Evolutionary conservation across 2,797 vertebrate species (phyloP), one percentile per base, ranked within the genome.

Genomic region (Hafferia zeledoni): DNA sequence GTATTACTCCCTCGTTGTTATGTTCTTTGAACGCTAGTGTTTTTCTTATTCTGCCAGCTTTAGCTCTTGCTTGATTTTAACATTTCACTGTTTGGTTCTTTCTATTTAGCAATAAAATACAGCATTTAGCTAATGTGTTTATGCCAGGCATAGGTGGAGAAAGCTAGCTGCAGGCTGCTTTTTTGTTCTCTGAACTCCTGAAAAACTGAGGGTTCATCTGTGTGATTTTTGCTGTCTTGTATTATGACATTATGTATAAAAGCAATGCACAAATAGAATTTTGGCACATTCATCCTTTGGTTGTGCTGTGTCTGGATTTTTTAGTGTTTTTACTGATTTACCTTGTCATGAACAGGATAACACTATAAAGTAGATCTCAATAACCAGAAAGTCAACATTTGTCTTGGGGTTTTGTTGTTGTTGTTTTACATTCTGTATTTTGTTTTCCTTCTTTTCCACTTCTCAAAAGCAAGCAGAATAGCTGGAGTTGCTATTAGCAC

Each of bases 1-100:
- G 37, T n/a, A 52, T 46, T 81, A 46, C 24, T 83, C 41, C 9
- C 19, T 85, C 33, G 22, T 31, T 83, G 22, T 37, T 87, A 25
- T 67, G 91, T 90, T 87, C 17, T 77, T 87, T 89, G 64, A 94
- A 72, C 64, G 46, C 8, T 82, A 68, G 9, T 77, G 56, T 37
- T 90, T 92, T 91, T 88, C 22, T 87, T 71, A 80, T 89, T 43
- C 44, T 95, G 83, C 56, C 90, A 96, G 92, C 39, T 84, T 90
- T 79, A 87, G 59, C 53, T 90, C 68, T 67, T 79, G 31, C 31
- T 82, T 67, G 41, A 59, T 93, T 65, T 24, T 81, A 86, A 83
- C 94, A 94, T 90, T 82, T 92, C 56, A 35, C 43, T 86, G 70
- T 56, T 90, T 74, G n/a, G 17, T 89, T 87, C 47, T 82, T 90